Evolutionary conservation across 1,140 invertebrate genomes (phyloP).

Genomic region (Drosophila parabipectinata): DNA sequence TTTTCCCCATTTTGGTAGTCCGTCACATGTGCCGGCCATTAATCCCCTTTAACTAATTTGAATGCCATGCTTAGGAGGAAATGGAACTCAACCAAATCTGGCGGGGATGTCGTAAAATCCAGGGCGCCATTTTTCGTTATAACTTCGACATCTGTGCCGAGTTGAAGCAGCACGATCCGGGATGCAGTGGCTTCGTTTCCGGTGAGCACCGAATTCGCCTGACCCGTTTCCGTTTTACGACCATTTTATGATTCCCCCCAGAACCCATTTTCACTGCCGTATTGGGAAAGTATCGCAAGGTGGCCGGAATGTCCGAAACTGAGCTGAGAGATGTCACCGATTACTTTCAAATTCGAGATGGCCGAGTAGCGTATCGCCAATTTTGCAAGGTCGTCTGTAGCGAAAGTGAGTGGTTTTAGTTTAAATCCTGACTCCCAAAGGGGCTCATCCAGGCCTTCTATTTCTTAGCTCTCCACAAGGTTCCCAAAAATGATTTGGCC

Average conservation of each 20-base stretch:
- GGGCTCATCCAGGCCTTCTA: background rate
- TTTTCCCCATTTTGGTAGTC: background rate
- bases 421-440: background rate
- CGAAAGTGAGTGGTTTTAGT: slow-evolving; percentile 77
- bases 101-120: slow-evolving; percentile 90
- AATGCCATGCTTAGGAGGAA: slow-evolving; percentile 49
- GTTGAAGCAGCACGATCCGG: slow-evolving; percentile 87
- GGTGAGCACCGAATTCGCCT: slow-evolving; percentile 83
- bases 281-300: slow-evolving; percentile 86
- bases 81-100: slow-evolving; percentile 86
- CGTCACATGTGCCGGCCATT: slow-evolving; percentile 10
- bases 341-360: slow-evolving; percentile 90
- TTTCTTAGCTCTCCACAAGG: slow-evolving; percentile 76
- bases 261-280: slow-evolving; percentile 89
- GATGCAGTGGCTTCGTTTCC: slow-evolving; percentile 87
- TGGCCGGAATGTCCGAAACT: slow-evolving; percentile 87
- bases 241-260: slow-evolving; percentile 74
- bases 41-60: slow-evolving; percentile 48
- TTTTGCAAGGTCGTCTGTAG: slow-evolving; percentile 89
- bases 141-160: slow-evolving; percentile 89
- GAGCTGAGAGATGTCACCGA: slow-evolving; percentile 89
- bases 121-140: slow-evolving; percentile 88
- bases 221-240: slow-evolving; percentile 33
- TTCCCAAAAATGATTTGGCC: slow-evolving; percentile 84
- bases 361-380: slow-evolving; percentile 89